phyloP scores from a whole-genome alignment of 2,113 vertebrate genomes.

The Anarrhichthys ocellatus region DNA sequence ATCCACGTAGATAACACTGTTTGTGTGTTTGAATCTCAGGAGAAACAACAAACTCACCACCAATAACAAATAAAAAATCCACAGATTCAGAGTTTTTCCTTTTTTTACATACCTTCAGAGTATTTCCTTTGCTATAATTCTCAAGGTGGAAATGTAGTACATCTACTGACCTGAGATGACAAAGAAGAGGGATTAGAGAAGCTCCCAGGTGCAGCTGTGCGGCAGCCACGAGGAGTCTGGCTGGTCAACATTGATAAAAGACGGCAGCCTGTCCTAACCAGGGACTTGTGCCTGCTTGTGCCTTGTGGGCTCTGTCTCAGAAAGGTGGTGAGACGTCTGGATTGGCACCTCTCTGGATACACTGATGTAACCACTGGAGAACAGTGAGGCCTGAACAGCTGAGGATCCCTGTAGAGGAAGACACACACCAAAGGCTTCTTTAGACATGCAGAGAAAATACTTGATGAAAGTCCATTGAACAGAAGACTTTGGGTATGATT shows the following conservation, averaged over 20 bases:
- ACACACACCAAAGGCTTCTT: constrained; percentile 55
- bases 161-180: constrained; percentile 77
- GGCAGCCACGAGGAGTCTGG: constrained; percentile 65
- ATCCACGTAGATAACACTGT: neutral
- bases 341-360: constrained; percentile 72
- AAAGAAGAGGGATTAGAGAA: constrained; percentile 75
- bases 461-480: constrained; percentile 67
- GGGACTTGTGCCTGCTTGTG: constrained; percentile 65
- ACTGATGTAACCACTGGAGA: constrained; percentile 52
- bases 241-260: constrained; percentile 84
- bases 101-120: constrained; percentile 72
- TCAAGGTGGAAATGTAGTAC: constrained; percentile 64
- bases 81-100: constrained; percentile 30
- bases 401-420: constrained; percentile 60
- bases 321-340: constrained; percentile 57
- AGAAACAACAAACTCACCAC: constrained; percentile 46
- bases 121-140: constrained; percentile 75
- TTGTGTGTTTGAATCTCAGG: constrained; percentile 46
- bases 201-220: constrained; percentile 58
- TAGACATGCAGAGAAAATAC: constrained; percentile 51
- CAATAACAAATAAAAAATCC: constrained; percentile 24
- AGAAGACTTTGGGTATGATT: constrained; percentile 19
- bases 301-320: constrained; percentile 55
- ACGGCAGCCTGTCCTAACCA: constrained; percentile 64
- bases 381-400: constrained; percentile 37